phyloP scores from a whole-genome alignment of 2,113 vertebrate genomes.

The Psettodes erumei region DNA sequence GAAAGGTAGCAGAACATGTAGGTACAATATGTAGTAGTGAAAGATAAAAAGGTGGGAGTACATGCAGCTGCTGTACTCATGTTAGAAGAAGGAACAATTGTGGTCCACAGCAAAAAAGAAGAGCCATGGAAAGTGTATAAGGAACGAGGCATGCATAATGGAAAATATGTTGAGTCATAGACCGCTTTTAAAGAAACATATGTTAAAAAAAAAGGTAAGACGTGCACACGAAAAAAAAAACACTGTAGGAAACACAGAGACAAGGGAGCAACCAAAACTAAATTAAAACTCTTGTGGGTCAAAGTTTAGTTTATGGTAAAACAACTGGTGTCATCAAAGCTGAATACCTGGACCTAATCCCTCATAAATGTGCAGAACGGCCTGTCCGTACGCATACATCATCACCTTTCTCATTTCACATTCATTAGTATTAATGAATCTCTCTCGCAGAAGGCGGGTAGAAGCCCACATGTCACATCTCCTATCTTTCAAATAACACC shows the following conservation, averaged over 20 bases:
- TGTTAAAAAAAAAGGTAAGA: conserved; percentile 7
- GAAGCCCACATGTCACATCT: conserved; percentile 1
- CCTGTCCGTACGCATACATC: background rate
- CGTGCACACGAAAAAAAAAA: conserved; percentile 15
- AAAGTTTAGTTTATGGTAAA: background rate
- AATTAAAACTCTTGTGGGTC: background rate
- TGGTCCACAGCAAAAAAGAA: conserved; percentile 22
- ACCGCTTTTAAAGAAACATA: too few species aligned
- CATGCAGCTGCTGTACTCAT: conserved; percentile 9
- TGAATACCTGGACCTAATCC: background rate
- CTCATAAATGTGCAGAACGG: background rate
- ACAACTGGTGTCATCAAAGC: background rate
- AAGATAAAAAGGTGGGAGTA: conserved; percentile 23
- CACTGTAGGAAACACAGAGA: conserved; percentile 4
- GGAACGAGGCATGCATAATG: conserved; percentile 26
- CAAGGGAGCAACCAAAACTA: conserved; percentile 1
- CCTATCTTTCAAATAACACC: conserved; percentile 33
- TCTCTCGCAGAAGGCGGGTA: background rate
- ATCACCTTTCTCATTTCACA: conserved; percentile 13
- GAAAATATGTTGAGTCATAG: conserved; percentile 47
- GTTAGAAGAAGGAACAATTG: conserved; percentile 15
- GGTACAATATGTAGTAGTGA: conserved; percentile 26
- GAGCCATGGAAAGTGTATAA: conserved; percentile 7
- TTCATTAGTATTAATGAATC: conserved; percentile 5
- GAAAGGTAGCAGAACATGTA: conserved; percentile 49